Evolutionary conservation across 2,888 invertebrate species (phyloP).

Genomic region (Encarsia formosa): DNA sequence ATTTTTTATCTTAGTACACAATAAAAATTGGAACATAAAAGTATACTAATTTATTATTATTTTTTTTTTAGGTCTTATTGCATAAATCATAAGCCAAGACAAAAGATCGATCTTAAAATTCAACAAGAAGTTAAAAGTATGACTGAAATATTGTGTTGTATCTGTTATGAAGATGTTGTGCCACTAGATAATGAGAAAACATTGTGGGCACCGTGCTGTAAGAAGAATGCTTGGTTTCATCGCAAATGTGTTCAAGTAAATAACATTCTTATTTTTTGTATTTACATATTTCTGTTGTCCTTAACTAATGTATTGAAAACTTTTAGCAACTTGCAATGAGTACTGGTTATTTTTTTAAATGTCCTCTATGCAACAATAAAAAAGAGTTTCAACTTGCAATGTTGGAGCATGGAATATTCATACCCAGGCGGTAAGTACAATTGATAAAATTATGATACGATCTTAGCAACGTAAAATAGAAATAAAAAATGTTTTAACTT

Average conservation of each 20-base stretch:
- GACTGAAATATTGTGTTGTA: constrained; percentile 56
- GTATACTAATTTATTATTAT: neutral
- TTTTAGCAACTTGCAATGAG: constrained; percentile 64
- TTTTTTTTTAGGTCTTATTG: constrained; percentile 60
- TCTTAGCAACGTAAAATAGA: too few relatives aligned
- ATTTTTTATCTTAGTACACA: too few relatives aligned
- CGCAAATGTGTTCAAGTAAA: constrained; percentile 64
- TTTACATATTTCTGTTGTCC: neutral
- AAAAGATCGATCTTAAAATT: constrained; percentile 49
- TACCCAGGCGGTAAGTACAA: constrained; percentile 69
- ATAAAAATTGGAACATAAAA: constrained; percentile 2
- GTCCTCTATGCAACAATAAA: constrained; percentile 76
- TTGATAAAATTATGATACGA: neutral
- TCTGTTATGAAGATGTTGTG: constrained; percentile 64
- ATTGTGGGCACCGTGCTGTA: constrained; percentile 74
- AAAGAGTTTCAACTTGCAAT: constrained; percentile 61
- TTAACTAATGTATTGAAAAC: neutral
- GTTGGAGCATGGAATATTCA: constrained; percentile 66
- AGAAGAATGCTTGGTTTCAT: constrained; percentile 72
- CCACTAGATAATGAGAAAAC: constrained; percentile 52
- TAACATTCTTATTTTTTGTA: neutral
- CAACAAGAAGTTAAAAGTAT: constrained; percentile 32
- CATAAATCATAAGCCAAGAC: constrained; percentile 58
- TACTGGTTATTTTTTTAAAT: constrained; percentile 80
- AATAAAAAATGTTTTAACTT: neutral